phyloP scores from a whole-genome alignment of 2,888 invertebrate species.

The Agrochola circellaris region DNA sequence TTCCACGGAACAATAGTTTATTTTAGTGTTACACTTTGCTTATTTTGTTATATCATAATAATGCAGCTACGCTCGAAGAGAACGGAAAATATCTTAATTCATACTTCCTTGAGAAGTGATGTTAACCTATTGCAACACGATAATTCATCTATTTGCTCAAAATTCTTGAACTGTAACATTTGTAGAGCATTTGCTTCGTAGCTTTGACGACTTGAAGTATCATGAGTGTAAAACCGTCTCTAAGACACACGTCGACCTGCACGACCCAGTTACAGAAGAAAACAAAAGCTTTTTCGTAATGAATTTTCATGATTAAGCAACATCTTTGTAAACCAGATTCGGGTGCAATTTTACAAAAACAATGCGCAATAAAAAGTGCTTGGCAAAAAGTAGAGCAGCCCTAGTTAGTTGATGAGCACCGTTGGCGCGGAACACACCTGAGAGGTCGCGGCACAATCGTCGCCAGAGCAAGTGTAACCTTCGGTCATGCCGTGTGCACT shows the following conservation, averaged over 20 bases:
- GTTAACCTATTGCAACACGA: constrained; percentile 17
- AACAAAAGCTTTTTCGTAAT: constrained; percentile 78
- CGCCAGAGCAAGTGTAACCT: constrained; percentile 76
- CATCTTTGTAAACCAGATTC: constrained; percentile 61
- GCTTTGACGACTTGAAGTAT: background rate
- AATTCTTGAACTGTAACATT: constrained; percentile 1
- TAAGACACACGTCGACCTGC: background rate
- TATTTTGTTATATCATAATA: constrained; percentile 69
- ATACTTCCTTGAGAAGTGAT: constrained; percentile 64
- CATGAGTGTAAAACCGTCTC: background rate
- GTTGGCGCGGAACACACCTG: constrained; percentile 82
- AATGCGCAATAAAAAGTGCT: constrained; percentile 85
- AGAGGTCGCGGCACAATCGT: constrained; percentile 69
- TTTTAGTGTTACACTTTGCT: constrained; percentile 71
- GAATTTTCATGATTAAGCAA: constrained; percentile 77
- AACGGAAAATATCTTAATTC: constrained; percentile 60
- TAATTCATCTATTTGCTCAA: constrained; percentile 14
- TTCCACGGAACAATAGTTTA: constrained; percentile 77
- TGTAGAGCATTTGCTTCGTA: background rate
- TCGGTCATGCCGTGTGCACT: constrained; percentile 87
- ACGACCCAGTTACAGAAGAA: constrained; percentile 68
- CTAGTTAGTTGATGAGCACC: constrained; percentile 84
- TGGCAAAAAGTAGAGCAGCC: constrained; percentile 83
- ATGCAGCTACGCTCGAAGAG: constrained; percentile 36
- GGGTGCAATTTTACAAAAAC: constrained; percentile 75